Base-by-base conservation (phyloP, 2,888 invertebrate species). In the Andrena dorsata region DNA sequence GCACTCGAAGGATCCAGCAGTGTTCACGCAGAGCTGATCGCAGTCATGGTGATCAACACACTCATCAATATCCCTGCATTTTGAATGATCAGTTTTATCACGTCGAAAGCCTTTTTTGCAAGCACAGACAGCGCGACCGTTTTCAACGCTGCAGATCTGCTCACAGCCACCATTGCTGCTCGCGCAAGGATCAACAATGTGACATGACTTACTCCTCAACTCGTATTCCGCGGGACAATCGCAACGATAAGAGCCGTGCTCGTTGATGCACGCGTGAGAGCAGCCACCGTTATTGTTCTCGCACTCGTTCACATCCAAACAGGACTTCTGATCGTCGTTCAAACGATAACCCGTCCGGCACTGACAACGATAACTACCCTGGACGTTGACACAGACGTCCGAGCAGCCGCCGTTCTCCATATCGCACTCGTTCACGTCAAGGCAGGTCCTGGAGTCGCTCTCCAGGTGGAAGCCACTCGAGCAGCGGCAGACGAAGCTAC, bases 401-500 rank as follows among this genome's bases (percentile, higher is more conserved):
- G 94, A 93, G 81, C 95, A 95, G 0, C 93, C 94, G 1, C 94
- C 94, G 47, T 94, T 94, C 0, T 89, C 87, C 13, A 68, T 65
- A 0, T 93, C 87, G 79, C 94, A 94, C 77, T 94, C 94, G 84
- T 94, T 91, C 1, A 89, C 85, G 80, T 95, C 94, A 32, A 94
- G 92, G 83, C 95, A 95, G 7, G 83, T 86, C 65, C 86, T 90
- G 8, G 71, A 77, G 53, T 90, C 88, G 0, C 89, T 85, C n/a
- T 80, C 82, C 6, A 92, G 89, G 80, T 78, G 85, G 78, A 93
- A 94, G 0, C 95, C 95, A 5, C 89, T 82, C 0, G 94, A 94
- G 79, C 95, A 95, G 13, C 92, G 92, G 90, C 97, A 97, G 80
- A 94, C 94, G 56, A 94, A 95, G 1, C 94, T 94, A 0, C 95